phyloP scores from a whole-genome alignment of 2,888 invertebrate genomes.

The Tuberolachnus salignus region DNA sequence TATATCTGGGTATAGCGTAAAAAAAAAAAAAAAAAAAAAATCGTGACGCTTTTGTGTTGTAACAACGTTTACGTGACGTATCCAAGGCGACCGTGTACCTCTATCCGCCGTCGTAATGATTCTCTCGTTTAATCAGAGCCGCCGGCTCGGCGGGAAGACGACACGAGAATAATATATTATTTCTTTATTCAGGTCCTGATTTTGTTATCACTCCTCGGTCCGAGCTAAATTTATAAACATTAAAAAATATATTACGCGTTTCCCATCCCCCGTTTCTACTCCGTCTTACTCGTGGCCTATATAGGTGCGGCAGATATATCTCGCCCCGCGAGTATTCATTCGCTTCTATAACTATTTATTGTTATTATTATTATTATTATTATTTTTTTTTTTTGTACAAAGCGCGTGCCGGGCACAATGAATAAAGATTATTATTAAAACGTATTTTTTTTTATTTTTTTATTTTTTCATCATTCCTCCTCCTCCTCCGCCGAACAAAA shows the following conservation, averaged over 20 bases:
- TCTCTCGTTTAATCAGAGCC: slow-evolving; percentile 19
- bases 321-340: not conserved
- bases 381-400: too few species aligned
- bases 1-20: too few species aligned
- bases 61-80: slow-evolving; percentile 52
- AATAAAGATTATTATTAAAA: slow-evolving; percentile 22
- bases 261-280: too few species aligned
- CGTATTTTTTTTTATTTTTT: slow-evolving; percentile 10
- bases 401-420: not conserved
- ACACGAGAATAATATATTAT: slow-evolving; percentile 6
- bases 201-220: slow-evolving; percentile 17
- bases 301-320: not conserved
- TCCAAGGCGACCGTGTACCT: slow-evolving; percentile 47
- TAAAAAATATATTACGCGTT: slow-evolving; percentile 12
- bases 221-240: slow-evolving; percentile 22
- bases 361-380: too few species aligned
- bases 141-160: not conserved
- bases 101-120: slow-evolving; percentile 26
- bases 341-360: too few species aligned
- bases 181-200: slow-evolving; percentile 32
- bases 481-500: not conserved
- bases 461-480: not conserved
- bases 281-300: not conserved
- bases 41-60: slow-evolving; percentile 11
- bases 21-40: too few species aligned